Evolutionary conservation across 2,113 vertebrate genomes (phyloP), one percentile per base, ranked within the genome.

Genomic region (Cathartes aura): DNA sequence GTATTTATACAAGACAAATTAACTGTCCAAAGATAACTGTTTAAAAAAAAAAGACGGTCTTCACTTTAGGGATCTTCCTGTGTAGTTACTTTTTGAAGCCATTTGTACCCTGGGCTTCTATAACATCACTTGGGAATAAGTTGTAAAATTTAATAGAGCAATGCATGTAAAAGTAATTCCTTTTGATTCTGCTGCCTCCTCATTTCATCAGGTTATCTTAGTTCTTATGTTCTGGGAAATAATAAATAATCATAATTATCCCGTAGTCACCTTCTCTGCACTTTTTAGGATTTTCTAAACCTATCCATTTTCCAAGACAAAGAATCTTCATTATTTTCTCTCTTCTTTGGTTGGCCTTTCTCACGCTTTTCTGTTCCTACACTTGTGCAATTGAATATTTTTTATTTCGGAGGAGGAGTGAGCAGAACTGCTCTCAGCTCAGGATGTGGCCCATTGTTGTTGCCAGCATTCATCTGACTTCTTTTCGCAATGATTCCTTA

Each of bases 171-270:
- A 89, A 89, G 34, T 58, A 63, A 74, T 74, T 91, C 76, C 29
- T 95, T 93, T 95, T 85, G 52, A 93, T 87, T 87, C 68, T 82
- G 14, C 52, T 89, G 40, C 43, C 18, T 93, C 36, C 47, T 95
- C 9, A 9, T 84, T 95, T 93, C 12, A 47, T 58, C 47, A 56
- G 13, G 24, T 74, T 84, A 13, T 55, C 26, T 87, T 81, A 87
- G 47, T 89, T 93, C 81, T 82, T 67, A 59, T 52, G 18, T 67
- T 87, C 34, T 89, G 63, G 30, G 42, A 87, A 92, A 63, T 52
- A 71, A 43, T 59, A 79, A 88, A 73, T 56, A 68, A 81, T 36
- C 10, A 40, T 75, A 71, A 74, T 72, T 64, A 74, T 42, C 18
- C 42, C n/a, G 43, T 34, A 43, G 14, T 59, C 20, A 85, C 23